Evolutionary conservation across 2,113 vertebrate genomes (phyloP), one percentile per base, ranked within the genome.

Genomic region (Prolemur simus): DNA sequence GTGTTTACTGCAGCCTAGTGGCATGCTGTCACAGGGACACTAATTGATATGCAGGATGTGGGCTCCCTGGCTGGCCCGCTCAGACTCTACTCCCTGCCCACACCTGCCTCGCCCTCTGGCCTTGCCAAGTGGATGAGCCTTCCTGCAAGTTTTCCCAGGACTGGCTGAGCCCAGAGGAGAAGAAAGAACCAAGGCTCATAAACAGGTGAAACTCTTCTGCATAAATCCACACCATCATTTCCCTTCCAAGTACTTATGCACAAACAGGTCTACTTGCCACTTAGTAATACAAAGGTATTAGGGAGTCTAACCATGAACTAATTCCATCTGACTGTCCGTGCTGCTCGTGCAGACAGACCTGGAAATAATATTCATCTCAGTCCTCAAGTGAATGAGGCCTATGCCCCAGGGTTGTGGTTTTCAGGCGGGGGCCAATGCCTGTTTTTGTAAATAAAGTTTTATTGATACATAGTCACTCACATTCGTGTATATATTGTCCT

Each of bases 71-170:
- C 74, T 74, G 78, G 23, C 68, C 82, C 54, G 78, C 49, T 93
- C 20, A 0, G 11, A 2, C 45, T 47, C 49, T 0, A 0, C 32
- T 37, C 73, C 54, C 73, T n/a, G 7, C 74, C 95, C 74, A 87
- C 1, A 0, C 58, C 66, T 20, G 85, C 96, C 94, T 81, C 17
- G 0, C 82, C 95, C 54, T 87, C 60, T 20, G 14, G 64, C 88
- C 95, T 83, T 92, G 94, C 88, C 76, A 78, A 64, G 25, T 0
- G 58, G 64, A 85, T 21, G 21, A 74, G 56, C 27, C 85, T 69
- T 9, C 58, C 88, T 77, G 64, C 14, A 8, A 47, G n/a, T 88
- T 39, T 78, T 82, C 86, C 60, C 78, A n/a, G 15, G 74, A 25
- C 77, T 13, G 3, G 18, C n/a, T 45, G 39, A 95, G n/a, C 64